Evolutionary conservation across 92 coral and sea anemone species (phyloP).

Genomic region (Montipora capitata): DNA sequence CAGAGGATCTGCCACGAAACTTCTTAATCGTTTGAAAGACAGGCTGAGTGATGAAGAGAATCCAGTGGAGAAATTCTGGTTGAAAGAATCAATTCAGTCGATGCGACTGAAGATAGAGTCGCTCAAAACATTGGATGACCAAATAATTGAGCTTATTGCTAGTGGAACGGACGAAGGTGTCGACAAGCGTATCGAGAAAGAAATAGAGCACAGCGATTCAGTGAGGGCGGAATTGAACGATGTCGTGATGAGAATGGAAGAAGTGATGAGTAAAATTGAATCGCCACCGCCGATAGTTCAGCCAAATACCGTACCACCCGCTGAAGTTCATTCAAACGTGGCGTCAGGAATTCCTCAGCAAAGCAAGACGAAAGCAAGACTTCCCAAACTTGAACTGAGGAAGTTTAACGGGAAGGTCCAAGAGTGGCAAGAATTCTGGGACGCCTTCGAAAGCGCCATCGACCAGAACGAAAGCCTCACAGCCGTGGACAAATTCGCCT

Average conservation of each 20-base stretch:
- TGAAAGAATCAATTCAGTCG: conserved; percentile 6
- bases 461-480: conserved; percentile 37
- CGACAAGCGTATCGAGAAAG: conserved; percentile 16
- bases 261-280: too few species aligned
- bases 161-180: conserved; percentile 10
- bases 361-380: conserved; percentile 18
- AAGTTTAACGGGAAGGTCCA: conserved; percentile 60
- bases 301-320: too few species aligned
- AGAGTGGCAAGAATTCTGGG: conserved; percentile 84
- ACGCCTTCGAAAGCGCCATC: conserved; percentile 60
- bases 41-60: too few species aligned
- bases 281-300: background rate
- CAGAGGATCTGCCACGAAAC: conserved; percentile 43
- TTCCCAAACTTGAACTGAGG: conserved; percentile 69
- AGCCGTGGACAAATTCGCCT: conserved; percentile 20
- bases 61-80: background rate
- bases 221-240: background rate
- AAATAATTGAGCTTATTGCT: conserved; percentile 34
- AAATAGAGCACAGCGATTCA: conserved; percentile 37
- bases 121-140: conserved; percentile 38
- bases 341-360: too few species aligned
- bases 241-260: too few species aligned
- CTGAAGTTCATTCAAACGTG: too few species aligned
- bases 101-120: conserved; percentile 34
- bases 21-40: background rate